A percentile compares a stretch with the other conserved stretches of the same genome.
phyloP scores from a whole-genome alignment of 1,140 invertebrate genomes.

The Contarinia nasturtii region DNA sequence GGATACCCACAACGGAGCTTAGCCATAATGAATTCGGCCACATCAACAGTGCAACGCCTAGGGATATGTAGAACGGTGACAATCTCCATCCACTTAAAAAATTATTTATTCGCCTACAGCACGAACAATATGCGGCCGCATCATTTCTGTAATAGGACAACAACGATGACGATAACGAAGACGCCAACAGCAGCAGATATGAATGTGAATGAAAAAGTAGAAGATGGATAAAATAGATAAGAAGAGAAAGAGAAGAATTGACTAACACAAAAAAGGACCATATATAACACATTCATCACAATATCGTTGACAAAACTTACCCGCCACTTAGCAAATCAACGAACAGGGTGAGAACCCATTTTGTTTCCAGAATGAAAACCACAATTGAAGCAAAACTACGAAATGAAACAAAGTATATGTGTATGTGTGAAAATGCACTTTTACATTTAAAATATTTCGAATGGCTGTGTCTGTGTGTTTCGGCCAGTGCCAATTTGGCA shows the following conservation, averaged over 20 bases:
- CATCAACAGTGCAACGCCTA: slow-evolving; percentile 15
- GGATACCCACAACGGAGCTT: slow-evolving; percentile 19
- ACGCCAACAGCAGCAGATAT: too few relatives aligned
- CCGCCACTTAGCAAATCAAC: slow-evolving; percentile 15
- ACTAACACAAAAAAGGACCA: not conserved
- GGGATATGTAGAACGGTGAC: slow-evolving; percentile 14
- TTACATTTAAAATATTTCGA: slow-evolving; percentile 4
- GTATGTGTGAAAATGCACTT: not conserved
- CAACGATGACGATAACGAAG: slow-evolving; percentile 4
- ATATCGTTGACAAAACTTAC: slow-evolving; percentile 8
- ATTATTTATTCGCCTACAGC: slow-evolving; percentile 11
- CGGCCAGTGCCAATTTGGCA: not conserved
- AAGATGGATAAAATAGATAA: too few relatives aligned
- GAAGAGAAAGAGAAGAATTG: too few relatives aligned
- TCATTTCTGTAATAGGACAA: slow-evolving; percentile 11
- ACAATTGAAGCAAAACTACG: slow-evolving; percentile 17
- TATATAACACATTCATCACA: not conserved
- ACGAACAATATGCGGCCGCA: slow-evolving; percentile 11
- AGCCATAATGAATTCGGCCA: slow-evolving; percentile 22
- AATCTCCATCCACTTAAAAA: slow-evolving; percentile 16
- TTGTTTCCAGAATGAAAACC: slow-evolving; percentile 19
- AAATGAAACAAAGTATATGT: slow-evolving; percentile 1
- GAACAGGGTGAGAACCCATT: slow-evolving; percentile 20
- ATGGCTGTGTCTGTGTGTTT: slow-evolving; percentile 5
- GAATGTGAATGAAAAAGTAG: too few relatives aligned